Base-by-base conservation (phyloP, 2,113 vertebrate species). In the Petaurus breviceps region DNA sequence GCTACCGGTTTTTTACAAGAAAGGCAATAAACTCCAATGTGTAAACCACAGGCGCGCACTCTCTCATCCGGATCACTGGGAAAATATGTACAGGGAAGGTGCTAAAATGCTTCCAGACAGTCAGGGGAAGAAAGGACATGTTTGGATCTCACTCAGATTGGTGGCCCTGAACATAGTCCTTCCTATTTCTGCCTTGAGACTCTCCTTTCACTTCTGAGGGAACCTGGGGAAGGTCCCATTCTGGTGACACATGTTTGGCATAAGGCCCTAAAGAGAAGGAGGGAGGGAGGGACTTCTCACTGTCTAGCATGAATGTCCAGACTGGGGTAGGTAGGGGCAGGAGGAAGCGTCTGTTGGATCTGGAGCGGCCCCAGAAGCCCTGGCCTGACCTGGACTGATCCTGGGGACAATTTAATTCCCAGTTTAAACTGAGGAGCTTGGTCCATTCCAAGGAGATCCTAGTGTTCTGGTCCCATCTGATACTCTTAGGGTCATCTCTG, bases 31-130 rank as follows among this genome's bases (percentile, higher is more conserved):
- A 95, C 77, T 43, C 51, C 89, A 96, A 61, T 0, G 6, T 0
- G 26, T 96, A 97, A 95, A 84, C 16, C 92, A 96, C 91, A 97
- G 84, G 57, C 43, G 52, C 93, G 89, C 55, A 49, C 43, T 96
- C 50, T 97, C 68, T 96, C 31, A 0, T 96, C 92, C 96, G 50
- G 23, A 90, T 90, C 26, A 2, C 91, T 52, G 90, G 91, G 94
- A 97, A 98, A 95, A 92, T 46, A 90, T 9, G 37, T 94, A 91
- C 50, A 94, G 25, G 54, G 68, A 51, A 92, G 47, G 90, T 37
- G 90, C 43, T 91, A 90, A 97, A 95, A 68, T 51, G 51, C 31
- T 23, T 53, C 49, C 54, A 96, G 92, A 49, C 47, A 54, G 93
- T 47, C 47, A 46, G 49, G 24, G 57, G 53, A 28, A 94, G 68